Evolutionary conservation across 2,113 vertebrate species (phyloP).

Genomic region (Elephantulus edwardii): DNA sequence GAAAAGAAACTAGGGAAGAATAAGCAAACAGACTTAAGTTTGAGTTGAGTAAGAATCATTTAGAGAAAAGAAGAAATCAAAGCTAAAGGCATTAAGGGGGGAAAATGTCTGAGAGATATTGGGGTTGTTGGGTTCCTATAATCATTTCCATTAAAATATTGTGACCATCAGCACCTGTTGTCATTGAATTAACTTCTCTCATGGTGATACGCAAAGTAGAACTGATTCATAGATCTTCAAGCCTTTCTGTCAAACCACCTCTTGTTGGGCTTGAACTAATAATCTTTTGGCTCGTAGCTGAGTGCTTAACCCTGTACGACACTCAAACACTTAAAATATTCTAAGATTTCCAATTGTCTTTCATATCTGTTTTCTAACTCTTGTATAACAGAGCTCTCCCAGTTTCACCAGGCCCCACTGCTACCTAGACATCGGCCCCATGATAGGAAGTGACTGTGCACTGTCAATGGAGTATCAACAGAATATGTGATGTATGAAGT

Average conservation of each 20-base stretch:
- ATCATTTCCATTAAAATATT: not conserved
- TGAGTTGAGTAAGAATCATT: not conserved
- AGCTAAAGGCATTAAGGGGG: not conserved
- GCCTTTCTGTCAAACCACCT: too few species aligned
- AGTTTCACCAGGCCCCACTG: too few species aligned
- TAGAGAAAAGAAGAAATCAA: not conserved
- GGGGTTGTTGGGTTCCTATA: not conserved
- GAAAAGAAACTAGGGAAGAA: not conserved
- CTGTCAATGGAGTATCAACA: not conserved
- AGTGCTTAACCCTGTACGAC: not conserved
- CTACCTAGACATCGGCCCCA: too few species aligned
- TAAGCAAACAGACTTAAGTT: not conserved
- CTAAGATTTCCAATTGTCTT: not conserved
- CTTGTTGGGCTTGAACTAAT: too few species aligned
- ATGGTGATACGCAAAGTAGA: not conserved
- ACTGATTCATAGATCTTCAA: not conserved
- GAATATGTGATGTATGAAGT: not conserved
- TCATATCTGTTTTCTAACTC: not conserved
- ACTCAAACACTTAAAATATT: not conserved
- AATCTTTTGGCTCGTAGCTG: too few species aligned
- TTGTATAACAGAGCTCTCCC: not conserved
- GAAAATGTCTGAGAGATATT: not conserved
- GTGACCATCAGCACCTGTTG: not conserved
- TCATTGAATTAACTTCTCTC: not conserved
- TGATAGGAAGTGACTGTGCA: too few species aligned